phyloP scores from a whole-genome alignment of 2,113 vertebrate species.

The Arizona elegans region DNA sequence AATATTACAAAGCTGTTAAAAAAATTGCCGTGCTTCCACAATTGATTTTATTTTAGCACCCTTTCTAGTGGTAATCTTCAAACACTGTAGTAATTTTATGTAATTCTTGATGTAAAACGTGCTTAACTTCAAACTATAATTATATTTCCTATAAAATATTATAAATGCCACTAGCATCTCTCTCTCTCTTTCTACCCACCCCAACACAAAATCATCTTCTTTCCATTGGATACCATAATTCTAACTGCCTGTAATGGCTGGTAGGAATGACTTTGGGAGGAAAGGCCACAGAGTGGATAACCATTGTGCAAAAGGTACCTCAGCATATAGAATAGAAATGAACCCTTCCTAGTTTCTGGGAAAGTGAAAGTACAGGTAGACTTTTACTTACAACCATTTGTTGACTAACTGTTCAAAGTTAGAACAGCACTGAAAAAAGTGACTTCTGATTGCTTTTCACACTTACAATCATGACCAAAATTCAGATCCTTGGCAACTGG shows the following conservation, averaged over 20 bases:
- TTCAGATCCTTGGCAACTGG: background rate
- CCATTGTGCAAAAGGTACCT: background rate
- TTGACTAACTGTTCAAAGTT: background rate
- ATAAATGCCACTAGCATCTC: background rate
- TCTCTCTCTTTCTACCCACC: background rate
- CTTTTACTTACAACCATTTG: background rate
- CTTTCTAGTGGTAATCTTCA: background rate
- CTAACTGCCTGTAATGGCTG: background rate
- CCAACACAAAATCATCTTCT: background rate
- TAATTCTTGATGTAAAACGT: background rate
- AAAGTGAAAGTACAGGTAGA: background rate
- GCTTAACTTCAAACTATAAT: background rate
- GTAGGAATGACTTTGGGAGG: background rate
- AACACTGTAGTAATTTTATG: background rate
- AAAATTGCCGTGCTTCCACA: background rate
- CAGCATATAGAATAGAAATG: background rate
- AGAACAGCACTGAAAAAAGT: background rate
- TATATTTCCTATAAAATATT: background rate
- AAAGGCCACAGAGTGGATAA: background rate
- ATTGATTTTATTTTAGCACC: background rate
- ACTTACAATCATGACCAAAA: background rate
- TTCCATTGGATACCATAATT: background rate
- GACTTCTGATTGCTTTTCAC: background rate
- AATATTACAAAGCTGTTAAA: conserved; percentile 13
- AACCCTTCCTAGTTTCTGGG: background rate